Evolutionary conservation across 2,113 vertebrate genomes (phyloP).

Genomic region (Leiothrix lutea): DNA sequence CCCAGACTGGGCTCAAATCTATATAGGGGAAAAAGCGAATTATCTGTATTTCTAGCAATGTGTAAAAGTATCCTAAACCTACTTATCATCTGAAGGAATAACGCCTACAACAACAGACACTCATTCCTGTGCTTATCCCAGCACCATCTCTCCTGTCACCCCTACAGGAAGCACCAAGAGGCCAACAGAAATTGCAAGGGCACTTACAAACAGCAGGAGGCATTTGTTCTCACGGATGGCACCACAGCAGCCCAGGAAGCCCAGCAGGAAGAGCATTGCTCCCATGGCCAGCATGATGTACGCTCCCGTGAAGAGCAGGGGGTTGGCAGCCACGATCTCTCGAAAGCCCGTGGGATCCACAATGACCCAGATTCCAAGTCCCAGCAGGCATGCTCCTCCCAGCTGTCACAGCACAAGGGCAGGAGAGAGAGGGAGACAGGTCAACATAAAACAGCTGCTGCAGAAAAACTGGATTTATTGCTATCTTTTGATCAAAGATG

Average conservation of each 20-base stretch:
- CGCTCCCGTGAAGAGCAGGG: constrained; percentile 86
- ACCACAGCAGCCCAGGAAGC: constrained; percentile 93
- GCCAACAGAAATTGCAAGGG: neutral
- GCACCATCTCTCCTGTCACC: neutral
- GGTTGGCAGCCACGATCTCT: constrained; percentile 89
- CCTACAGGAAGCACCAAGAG: neutral
- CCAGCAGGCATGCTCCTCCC: constrained; percentile 87
- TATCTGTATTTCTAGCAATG: neutral
- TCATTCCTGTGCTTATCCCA: neutral
- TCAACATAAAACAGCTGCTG: neutral
- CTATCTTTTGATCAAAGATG: neutral
- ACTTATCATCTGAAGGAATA: neutral
- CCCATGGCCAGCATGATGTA: constrained; percentile 91
- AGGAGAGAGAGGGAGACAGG: neutral
- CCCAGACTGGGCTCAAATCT: neutral
- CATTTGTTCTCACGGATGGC: constrained; percentile 92
- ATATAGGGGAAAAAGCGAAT: neutral
- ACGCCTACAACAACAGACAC: neutral
- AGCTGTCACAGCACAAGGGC: constrained; percentile 69
- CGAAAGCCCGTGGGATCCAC: constrained; percentile 91
- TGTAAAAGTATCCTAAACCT: neutral
- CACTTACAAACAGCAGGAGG: constrained; percentile 91
- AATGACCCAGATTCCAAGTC: constrained; percentile 88
- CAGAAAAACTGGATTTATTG: neutral
- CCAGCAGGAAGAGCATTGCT: constrained; percentile 88